Percentiles rank a stretch among this genome's conserved stretches.
Evolutionary conservation across 2,888 invertebrate genomes (phyloP).

Genomic region (Cephonodes hylas): DNA sequence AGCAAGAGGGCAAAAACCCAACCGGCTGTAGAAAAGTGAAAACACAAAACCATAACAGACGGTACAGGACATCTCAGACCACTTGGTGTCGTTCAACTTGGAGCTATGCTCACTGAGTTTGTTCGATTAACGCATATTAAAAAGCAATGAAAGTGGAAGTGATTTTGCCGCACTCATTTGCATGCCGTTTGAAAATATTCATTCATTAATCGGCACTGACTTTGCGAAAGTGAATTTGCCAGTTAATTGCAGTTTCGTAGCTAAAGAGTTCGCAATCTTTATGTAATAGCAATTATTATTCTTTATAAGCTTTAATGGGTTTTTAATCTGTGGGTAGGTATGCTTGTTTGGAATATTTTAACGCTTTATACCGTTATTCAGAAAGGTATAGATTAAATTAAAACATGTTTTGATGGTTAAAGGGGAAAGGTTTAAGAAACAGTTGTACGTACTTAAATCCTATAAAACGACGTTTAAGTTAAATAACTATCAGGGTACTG

Average conservation of each 20-base stretch:
- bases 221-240: not conserved
- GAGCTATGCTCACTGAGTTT: not conserved
- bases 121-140: not conserved
- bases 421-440: too few species aligned
- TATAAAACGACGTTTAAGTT: too few species aligned
- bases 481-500: too few species aligned
- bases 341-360: too few species aligned
- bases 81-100: not conserved
- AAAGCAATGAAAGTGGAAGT: slow-evolving; percentile 1
- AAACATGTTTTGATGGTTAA: too few species aligned
- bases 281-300: not conserved
- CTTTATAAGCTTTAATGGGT: too few species aligned
- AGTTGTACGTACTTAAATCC: too few species aligned
- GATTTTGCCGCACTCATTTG: slow-evolving; percentile 1
- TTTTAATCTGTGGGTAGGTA: too few species aligned
- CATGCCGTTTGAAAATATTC: not conserved
- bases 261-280: not conserved
- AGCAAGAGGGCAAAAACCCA: not conserved
- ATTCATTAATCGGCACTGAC: not conserved
- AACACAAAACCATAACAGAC: not conserved
- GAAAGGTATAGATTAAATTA: too few species aligned
- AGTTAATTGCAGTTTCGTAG: not conserved
- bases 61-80: slow-evolving; percentile 1
- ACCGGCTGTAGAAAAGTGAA: slow-evolving; percentile 2
- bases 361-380: too few species aligned